Evolutionary conservation across 2,888 invertebrate genomes (phyloP).

Genomic region (Acheta domesticus): DNA sequence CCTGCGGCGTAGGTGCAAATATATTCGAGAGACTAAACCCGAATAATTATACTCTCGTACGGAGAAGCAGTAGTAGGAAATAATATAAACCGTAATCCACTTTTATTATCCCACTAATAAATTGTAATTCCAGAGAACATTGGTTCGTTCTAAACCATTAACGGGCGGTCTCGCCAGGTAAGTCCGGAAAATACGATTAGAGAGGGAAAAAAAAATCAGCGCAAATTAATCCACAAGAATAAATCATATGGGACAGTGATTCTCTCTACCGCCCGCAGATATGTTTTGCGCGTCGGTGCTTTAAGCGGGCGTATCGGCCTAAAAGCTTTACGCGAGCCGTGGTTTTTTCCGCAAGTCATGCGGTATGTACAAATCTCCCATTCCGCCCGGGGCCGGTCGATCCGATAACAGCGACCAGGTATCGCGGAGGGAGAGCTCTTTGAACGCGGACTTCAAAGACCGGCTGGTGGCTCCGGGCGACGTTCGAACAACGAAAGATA

Average conservation of each 20-base stretch:
- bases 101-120: slow-evolving; percentile 18
- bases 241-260: slow-evolving; percentile 10
- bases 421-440: not conserved
- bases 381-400: not conserved
- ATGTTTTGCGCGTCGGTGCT: not conserved
- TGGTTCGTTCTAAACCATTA: slow-evolving; percentile 9
- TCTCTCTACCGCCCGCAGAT: not conserved
- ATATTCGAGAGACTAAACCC: not conserved
- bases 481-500: slow-evolving; percentile 18
- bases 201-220: not conserved
- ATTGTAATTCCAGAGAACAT: slow-evolving; percentile 18
- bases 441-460: not conserved
- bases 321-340: not conserved
- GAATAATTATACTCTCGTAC: not conserved
- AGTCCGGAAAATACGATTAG: slow-evolving; percentile 7
- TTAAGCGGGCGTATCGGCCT: not conserved
- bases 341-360: slow-evolving; percentile 18
- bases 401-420: not conserved
- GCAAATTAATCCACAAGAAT: slow-evolving; percentile 8
- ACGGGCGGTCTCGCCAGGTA: slow-evolving; percentile 3
- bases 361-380: not conserved
- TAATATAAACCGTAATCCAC: slow-evolving; percentile 18
- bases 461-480: not conserved
- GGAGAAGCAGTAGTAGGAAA: not conserved
- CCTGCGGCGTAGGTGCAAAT: not conserved